A percentile compares a stretch with the other conserved stretches of the same genome.
These are phyloP conservation scores for Acanthisitta chloris DNA, from an alignment of 2,113 vertebrate genomes.

Conservation along the genomic window DNA sequence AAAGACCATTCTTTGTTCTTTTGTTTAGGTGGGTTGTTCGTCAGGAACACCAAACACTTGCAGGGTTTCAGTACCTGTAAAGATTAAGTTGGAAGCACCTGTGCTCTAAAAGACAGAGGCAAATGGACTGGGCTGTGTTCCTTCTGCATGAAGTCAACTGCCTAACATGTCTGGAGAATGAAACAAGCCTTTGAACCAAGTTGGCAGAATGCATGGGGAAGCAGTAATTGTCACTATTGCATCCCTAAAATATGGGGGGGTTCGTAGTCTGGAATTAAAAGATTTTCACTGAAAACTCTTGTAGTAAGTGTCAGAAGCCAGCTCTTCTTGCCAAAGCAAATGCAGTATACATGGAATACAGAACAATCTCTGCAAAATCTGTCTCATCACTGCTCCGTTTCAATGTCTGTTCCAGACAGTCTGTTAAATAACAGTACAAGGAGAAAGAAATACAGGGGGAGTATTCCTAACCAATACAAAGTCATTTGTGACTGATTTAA, in stretches of 20 bases:
- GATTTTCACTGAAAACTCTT: background rate
- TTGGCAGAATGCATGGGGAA: background rate
- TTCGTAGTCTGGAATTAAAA: background rate
- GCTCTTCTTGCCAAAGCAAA: background rate
- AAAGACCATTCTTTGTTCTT: background rate
- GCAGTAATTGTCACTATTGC: background rate
- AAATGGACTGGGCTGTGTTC: background rate
- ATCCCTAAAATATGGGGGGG: background rate
- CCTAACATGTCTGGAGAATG: background rate
- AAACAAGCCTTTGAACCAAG: background rate
- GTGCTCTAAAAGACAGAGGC: background rate
- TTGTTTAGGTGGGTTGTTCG: background rate
- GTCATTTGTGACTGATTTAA: background rate
- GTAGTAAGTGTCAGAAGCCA: background rate
- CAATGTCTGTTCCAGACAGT: background rate
- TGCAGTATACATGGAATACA: background rate
- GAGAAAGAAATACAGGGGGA: background rate
- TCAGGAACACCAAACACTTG: background rate
- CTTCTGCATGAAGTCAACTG: background rate
- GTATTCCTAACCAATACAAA: background rate
- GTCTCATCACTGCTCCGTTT: background rate
- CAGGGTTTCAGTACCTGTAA: background rate
- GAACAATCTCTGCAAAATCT: background rate
- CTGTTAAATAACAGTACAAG: background rate
- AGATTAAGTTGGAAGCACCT: background rate